A percentile compares a stretch with the other conserved stretches of the same genome.
These are phyloP conservation scores for Kryptolebias marmoratus DNA, from an alignment of 2,113 vertebrate genomes.

Conservation along the genomic window DNA sequence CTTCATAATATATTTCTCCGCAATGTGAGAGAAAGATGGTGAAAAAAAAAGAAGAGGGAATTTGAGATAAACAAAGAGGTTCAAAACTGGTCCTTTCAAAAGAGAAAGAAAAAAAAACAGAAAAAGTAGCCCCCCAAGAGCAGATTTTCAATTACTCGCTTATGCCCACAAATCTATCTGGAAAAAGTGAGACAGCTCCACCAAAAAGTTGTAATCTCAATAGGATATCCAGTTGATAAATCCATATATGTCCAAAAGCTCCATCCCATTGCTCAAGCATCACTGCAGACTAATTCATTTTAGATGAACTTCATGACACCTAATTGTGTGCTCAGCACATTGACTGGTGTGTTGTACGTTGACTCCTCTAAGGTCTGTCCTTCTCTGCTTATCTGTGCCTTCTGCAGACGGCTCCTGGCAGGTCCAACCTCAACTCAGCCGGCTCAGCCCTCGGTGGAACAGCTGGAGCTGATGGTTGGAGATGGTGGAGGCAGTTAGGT, in stretches of 20 bases:
- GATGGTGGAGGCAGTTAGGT: conserved; percentile 33
- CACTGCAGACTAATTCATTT: conserved; percentile 56
- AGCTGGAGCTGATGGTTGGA: conserved; percentile 35
- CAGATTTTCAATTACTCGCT: conserved; percentile 68
- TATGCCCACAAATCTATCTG: conserved; percentile 64
- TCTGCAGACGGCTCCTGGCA: conserved; percentile 8
- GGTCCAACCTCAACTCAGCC: conserved; percentile 37
- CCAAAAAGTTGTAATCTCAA: conserved; percentile 59
- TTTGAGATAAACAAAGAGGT: conserved; percentile 12
- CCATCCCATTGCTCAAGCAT: conserved; percentile 63
- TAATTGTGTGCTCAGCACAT: conserved; percentile 44
- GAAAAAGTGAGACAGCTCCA: conserved; percentile 53
- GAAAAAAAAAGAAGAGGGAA: conserved; percentile 22
- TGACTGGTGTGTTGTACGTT: conserved; percentile 31
- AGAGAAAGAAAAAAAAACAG: conserved; percentile 11
- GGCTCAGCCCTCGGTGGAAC: conserved; percentile 17
- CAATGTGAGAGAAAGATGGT: conserved; percentile 49
- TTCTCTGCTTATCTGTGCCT: conserved; percentile 28
- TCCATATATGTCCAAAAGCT: conserved; percentile 61
- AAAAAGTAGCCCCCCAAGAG: conserved; percentile 32
- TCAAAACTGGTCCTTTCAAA: conserved; percentile 40
- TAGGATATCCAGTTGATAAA: conserved; percentile 68
- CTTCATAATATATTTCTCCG: conserved; percentile 67
- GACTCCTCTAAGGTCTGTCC: conserved; percentile 36
- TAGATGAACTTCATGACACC: conserved; percentile 42